Base-by-base conservation (phyloP, 2,113 vertebrate species). In the Lampris megalopsis region DNA sequence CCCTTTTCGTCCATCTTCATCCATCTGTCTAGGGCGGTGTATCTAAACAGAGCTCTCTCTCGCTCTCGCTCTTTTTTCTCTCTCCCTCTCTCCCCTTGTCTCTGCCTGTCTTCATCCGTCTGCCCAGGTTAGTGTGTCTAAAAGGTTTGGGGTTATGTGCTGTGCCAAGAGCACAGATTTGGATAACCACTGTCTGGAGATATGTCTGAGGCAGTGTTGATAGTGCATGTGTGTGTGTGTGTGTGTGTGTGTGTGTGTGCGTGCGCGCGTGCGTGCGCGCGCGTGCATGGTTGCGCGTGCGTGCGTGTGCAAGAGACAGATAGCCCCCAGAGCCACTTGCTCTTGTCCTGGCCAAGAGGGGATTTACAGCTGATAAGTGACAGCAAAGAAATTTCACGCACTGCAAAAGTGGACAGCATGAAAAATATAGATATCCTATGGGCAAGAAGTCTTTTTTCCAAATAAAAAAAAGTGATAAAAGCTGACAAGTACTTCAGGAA, bases 171-270 rank as follows among this genome's bases (percentile, higher is more conserved):
- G 88, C 84, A 91, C 88, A 84, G 83, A 92, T 90, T 91, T 90
- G 88, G 91, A 88, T 92, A 92, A 90, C 80, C 76, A 71, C 89
- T 89, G 91, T 92, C 91, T 92, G 83, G 89, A 92, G 88, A 92
- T 92, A 67, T 91, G 89, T 90, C 82, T 79, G 84, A 63, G 91
- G 90, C 90, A 91, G 84, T 72, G 45, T 66, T 81, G 75, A 81
- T 75, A 83, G 83, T 89, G 82, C 73, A 63, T 71, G 64, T 71
- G 78, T 85, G 77, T 73, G 68, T 69, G 3, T 73, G 75, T 56
- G 4, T 43, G 69, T 67, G 76, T 75, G 78, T 85, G 88, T 71
- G 64, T 71, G 78, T 85, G 77, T 73, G 68, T 69, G 3, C 71
- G 75, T 56, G 4, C 13, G 57, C 10, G 57, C 7, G 37, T 43